Base-by-base conservation (phyloP, 2,113 vertebrate species). In the Pangasianodon hypophthalmus region DNA sequence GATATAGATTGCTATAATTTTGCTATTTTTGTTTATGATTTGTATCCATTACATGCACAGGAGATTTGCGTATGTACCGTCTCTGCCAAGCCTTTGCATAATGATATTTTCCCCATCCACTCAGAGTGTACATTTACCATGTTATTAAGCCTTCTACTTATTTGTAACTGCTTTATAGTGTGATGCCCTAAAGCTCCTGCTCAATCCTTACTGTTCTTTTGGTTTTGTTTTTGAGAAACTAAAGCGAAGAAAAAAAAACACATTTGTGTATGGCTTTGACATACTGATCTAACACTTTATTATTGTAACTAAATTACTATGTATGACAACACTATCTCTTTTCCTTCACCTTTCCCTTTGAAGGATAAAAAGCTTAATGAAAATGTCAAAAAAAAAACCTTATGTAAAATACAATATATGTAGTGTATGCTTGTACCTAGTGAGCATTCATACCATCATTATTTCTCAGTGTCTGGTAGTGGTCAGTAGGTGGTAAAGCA, bases 361-460 rank as follows among this genome's bases (percentile, higher is more conserved):
- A 91, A 93, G 90, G 94, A 88, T 88, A 88, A 92, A 91, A 91
- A 87, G 90, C 91, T 56, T 32, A 69, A 69, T 16, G 88, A 90
- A 93, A 93, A 95, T 3, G 0, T 67, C 6, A 44, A 86, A 91
- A 93, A 95, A 91, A 93, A 62, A 92, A 80, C 86, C 93, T 87
- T 91, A 90, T 95, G 94, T 95, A 92, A 92, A 94, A 92, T 93
- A 89, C 90, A 85, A 86, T 96, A 95, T 94, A 95, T 96, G 96
- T 96, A 95, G 91, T 96, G 95, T 96, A 96, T 95, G 95, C 95
- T 96, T 95, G 95, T 96, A 94, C 95, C 95, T 96, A 96, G 96
- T 96, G 94, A 95, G 93, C 91, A 80, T 95, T 95, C 96, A 95
- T 95, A 91, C 94, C 94, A 94, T 96, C 94, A 94, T 96, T 94